Evolutionary conservation across 2,888 invertebrate genomes (phyloP).

Genomic region (Acrocera orbiculus): DNA sequence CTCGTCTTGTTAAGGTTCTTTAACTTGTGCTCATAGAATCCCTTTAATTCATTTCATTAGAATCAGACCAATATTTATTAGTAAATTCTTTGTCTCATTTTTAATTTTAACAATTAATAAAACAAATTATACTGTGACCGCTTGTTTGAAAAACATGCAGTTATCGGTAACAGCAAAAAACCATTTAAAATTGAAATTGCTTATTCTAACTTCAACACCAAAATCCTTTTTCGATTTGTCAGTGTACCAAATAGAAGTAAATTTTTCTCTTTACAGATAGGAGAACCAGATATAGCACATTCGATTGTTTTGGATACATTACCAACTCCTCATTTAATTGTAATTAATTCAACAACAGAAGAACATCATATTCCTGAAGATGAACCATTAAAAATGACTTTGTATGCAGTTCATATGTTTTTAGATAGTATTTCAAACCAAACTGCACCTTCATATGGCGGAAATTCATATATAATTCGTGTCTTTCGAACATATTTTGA

Average conservation of each 20-base stretch:
- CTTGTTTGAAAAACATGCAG: too few relatives aligned
- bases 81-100: neutral
- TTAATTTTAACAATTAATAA: neutral
- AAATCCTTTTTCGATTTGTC: too few relatives aligned
- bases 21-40: too few relatives aligned
- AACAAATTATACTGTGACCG: too few relatives aligned
- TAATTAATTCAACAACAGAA: slow-evolving; percentile 81
- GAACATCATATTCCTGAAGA: slow-evolving; percentile 84
- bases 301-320: slow-evolving; percentile 80
- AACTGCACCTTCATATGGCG: slow-evolving; percentile 68
- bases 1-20: too few relatives aligned
- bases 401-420: slow-evolving; percentile 36
- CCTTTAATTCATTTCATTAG: too few relatives aligned
- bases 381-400: slow-evolving; percentile 62
- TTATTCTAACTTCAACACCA: too few relatives aligned
- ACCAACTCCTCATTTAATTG: slow-evolving; percentile 68
- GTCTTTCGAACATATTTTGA: slow-evolving; percentile 71
- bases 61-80: too few relatives aligned
- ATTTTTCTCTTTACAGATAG: slow-evolving; percentile 35
- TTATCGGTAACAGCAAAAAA: too few relatives aligned
- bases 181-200: too few relatives aligned
- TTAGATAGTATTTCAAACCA: slow-evolving; percentile 46
- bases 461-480: slow-evolving; percentile 58
- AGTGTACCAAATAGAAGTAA: neutral
- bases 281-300: slow-evolving; percentile 75